Evolutionary conservation across 2,888 invertebrate species (phyloP), one percentile per base, ranked within the genome.

Genomic region (Torymus aiolomorphi): DNA sequence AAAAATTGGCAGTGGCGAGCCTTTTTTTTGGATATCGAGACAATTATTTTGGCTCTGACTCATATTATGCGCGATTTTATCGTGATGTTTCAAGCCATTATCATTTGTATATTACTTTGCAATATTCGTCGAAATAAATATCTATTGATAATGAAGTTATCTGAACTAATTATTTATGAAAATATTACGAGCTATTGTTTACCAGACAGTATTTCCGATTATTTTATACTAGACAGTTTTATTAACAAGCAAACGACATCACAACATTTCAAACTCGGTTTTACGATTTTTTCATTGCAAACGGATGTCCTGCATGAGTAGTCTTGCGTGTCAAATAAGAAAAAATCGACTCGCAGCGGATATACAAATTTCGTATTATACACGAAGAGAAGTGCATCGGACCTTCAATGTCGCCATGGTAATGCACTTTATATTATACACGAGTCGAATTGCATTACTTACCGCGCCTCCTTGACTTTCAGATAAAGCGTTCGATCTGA

Each of bases 381-480:
- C 70, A 62, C 62, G 42, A 8, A 78, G 71, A 42, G 12, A 66
- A 81, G 57, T 63, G 63, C 67, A 61, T 20, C 24, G 72, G 31
- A 82, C 76, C 69, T 78, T 83, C 79, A 78, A 80, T 80, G 76
- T 69, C 65, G 78, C 57, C 42, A 76, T 80, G 80, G 77, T 77
- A 81, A 78, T 75, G 75, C 18, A 42, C 18, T 70, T 52, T 13
- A 18, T 57, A 14, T 54, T 57, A 14, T 54, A 0, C 16, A 12
- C 63, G 54, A 54, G 31, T 67, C 57, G 75, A 72, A 70, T 66
- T 54, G 71, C 72, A 80, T 78, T 78, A 76, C 77, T 76, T 70
- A 74, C 69, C 61, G 69, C 65, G 42, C 66, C 80, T 67, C 75
- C 78, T 82, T 81, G 78, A 81, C 74, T 81, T 79, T 76, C 63